phyloP scores from a whole-genome alignment of 2,797 vertebrate genomes.

The Cuniculus paca region DNA sequence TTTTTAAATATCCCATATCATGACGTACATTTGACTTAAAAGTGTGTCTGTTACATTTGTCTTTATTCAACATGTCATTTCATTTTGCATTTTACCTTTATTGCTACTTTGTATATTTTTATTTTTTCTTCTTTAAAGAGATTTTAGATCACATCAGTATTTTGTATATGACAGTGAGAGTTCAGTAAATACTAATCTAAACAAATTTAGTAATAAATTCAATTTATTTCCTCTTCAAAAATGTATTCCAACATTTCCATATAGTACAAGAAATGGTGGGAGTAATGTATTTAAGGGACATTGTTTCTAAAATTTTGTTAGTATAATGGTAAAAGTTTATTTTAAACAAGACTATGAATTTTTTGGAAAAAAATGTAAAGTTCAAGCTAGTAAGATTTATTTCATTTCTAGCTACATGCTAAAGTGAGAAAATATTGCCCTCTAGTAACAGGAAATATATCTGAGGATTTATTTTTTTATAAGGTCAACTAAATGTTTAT shows the following conservation, averaged over 20 bases:
- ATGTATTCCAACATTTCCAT: neutral
- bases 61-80: neutral
- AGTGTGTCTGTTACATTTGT: neutral
- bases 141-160: neutral
- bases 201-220: neutral
- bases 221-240: neutral
- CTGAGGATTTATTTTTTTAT: slow-evolving; percentile 22
- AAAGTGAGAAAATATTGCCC: neutral
- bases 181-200: slow-evolving; percentile 9
- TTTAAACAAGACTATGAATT: neutral
- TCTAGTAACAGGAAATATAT: slow-evolving; percentile 22
- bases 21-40: neutral
- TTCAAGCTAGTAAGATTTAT: neutral
- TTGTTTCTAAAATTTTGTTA: slow-evolving; percentile 8
- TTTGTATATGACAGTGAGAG: neutral
- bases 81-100: neutral
- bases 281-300: neutral
- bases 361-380: neutral
- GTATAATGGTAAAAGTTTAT: neutral
- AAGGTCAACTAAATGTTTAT: neutral
- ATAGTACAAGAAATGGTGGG: neutral
- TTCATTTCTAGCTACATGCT: slow-evolving; percentile 12
- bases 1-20: neutral
- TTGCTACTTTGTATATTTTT: neutral
- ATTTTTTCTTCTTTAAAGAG: neutral